A percentile compares a stretch with the other conserved stretches of the same genome.
These are phyloP conservation scores for Tinea pellionella DNA, from an alignment of 2,888 invertebrate species.

Conservation along the genomic window DNA sequence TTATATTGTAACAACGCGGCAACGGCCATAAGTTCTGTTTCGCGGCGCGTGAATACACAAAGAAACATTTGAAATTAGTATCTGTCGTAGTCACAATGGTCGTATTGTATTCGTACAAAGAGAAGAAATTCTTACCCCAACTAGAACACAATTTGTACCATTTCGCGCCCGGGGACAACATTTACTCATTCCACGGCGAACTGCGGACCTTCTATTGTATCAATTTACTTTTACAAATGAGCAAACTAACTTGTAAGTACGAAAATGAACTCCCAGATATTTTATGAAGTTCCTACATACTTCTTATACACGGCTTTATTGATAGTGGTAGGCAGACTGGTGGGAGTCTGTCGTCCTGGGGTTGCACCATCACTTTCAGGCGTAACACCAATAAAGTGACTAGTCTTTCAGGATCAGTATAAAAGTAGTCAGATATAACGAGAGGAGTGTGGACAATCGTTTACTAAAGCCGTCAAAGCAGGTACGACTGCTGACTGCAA, in stretches of 20 bases:
- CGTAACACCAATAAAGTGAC: no score
- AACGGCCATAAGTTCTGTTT: slow-evolving; percentile 27
- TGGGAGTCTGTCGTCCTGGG: no score
- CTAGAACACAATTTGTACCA: slow-evolving; percentile 39
- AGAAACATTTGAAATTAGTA: slow-evolving; percentile 47
- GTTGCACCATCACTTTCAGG: no score
- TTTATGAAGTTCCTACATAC: neutral
- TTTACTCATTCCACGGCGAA: slow-evolving; percentile 30
- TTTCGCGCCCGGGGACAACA: slow-evolving; percentile 28
- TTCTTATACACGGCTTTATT: no score
- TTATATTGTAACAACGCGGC: slow-evolving; percentile 4
- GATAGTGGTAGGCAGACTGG: no score
- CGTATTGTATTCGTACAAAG: slow-evolving; percentile 41
- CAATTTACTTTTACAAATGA: slow-evolving; percentile 37
- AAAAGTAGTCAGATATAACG: no score
- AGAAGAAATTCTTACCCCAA: slow-evolving; percentile 30
- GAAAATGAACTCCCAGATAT: neutral
- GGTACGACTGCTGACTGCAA: no score
- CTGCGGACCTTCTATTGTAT: slow-evolving; percentile 29
- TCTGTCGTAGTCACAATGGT: slow-evolving; percentile 44
- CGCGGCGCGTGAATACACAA: slow-evolving; percentile 29
- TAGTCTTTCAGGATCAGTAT: no score
- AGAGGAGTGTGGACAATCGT: no score
- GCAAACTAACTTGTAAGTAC: slow-evolving; percentile 21
- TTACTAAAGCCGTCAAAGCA: no score